Evolutionary conservation across 1,140 invertebrate species (phyloP).

Genomic region (Leptinotarsa lineolata): DNA sequence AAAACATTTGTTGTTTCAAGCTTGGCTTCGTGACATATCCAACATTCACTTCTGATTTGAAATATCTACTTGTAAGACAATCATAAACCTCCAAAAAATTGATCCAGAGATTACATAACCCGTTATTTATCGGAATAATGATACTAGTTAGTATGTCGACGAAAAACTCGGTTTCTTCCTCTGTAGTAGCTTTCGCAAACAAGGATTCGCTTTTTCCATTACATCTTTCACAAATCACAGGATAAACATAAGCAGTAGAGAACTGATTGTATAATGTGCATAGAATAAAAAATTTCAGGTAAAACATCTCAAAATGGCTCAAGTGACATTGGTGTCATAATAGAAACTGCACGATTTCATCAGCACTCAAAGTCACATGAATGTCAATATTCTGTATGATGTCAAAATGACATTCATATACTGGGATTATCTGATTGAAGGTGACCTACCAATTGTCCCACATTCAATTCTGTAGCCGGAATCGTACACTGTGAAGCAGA

Average conservation of each 20-base stretch:
- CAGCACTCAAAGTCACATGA: too few relatives aligned
- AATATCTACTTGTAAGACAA: slow-evolving; percentile 30
- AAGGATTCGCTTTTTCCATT: neutral
- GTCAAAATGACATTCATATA: too few relatives aligned
- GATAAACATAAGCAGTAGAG: slow-evolving; percentile 28
- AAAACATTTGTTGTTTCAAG: slow-evolving; percentile 11
- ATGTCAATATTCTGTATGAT: too few relatives aligned
- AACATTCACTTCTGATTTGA: neutral
- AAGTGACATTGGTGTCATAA: neutral
- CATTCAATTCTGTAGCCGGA: too few relatives aligned
- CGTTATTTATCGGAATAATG: slow-evolving; percentile 30
- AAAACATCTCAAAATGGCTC: slow-evolving; percentile 24
- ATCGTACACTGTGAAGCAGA: too few relatives aligned
- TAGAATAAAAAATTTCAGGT: slow-evolving; percentile 28
- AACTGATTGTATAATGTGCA: slow-evolving; percentile 17
- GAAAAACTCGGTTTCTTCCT: slow-evolving; percentile 31
- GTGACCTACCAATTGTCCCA: too few relatives aligned
- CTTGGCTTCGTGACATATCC: neutral
- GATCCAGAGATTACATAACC: slow-evolving; percentile 32
- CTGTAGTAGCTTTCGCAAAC: neutral
- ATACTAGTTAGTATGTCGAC: slow-evolving; percentile 22
- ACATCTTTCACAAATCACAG: slow-evolving; percentile 23
- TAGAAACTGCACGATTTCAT: too few relatives aligned
- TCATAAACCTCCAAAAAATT: slow-evolving; percentile 35
- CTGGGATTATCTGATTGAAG: too few relatives aligned